Base-by-base conservation (phyloP, 2,888 invertebrate species). In the Apamea epomidion region DNA sequence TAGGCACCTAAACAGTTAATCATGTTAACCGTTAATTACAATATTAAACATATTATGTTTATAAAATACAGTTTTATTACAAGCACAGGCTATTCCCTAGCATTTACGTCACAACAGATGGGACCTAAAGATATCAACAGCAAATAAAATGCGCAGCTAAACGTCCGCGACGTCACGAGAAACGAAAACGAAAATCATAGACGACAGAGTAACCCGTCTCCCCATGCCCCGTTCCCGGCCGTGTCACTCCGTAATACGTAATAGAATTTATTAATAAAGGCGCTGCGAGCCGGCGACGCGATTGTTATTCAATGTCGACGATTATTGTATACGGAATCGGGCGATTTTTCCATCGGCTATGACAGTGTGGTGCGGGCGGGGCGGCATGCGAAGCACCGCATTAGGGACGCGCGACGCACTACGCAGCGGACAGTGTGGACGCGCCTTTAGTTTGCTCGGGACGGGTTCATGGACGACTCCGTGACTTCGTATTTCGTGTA, bases 271-370 rank as follows among this genome's bases (percentile, higher is more conserved):
- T 91, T 91, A 92, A 89, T 90, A 91, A 89, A 81, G 80, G 80
- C 84, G 69, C 72, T 81, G 83, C 54, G 87, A 86, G 82, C 81
- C 82, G 74, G 69, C 67, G 74, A 73, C 85, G 70, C 79, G 88
- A 87, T 90, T 90, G 88, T 90, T 91, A 92, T 92, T 91, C 90
- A 91, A 91, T 90, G 90, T 86, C 87, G 89, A 90, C 90, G 90
- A 92, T 91, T 91, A 91, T 90, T 90, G 90, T 89, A 81, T 88
- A 82, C 81, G 72, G 87, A 88, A 91, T 89, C 88, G 87, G 79
- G 76, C 77, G 87, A 91, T 90, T 91, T 88, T 90, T 90, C 86
- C 83, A 88, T 89, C 88, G 87, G 84, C 79, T 69, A 29, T 78
- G 67, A 83, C 67, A 84, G 76, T 74, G 77, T 18, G 79, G 69